phyloP scores from a whole-genome alignment of 2,113 vertebrate species.

The Peromyscus polionotus region DNA sequence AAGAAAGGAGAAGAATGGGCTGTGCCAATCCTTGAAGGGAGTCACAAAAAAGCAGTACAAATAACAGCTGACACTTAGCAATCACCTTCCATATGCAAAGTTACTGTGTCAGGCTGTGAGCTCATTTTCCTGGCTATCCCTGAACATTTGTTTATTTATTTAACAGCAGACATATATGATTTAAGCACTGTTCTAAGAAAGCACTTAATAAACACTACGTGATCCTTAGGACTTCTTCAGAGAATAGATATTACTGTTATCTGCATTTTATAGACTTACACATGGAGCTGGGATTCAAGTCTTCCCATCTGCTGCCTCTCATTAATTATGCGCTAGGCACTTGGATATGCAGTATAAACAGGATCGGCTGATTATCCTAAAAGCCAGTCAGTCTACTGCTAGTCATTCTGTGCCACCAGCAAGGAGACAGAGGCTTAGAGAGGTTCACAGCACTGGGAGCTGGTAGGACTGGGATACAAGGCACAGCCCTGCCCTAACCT shows the following conservation, averaged over 20 bases:
- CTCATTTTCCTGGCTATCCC: neutral
- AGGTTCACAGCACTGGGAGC: neutral
- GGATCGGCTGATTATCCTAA: neutral
- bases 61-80: neutral
- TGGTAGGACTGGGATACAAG: neutral
- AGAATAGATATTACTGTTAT: neutral
- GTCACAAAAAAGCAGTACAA: neutral
- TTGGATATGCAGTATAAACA: neutral
- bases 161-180: neutral
- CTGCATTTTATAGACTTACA: neutral
- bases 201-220: neutral
- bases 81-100: neutral
- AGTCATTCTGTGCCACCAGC: no score
- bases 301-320: neutral
- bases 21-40: neutral
- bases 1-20: neutral
- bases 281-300: neutral
- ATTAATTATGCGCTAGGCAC: neutral
- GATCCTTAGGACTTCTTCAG: neutral
- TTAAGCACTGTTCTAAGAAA: neutral
- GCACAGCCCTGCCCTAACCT: neutral
- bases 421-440: neutral
- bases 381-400: neutral
- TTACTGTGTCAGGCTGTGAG: neutral
- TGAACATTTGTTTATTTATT: slow-evolving; percentile 1